A percentile compares a stretch with the other conserved stretches of the same genome.
Evolutionary conservation across 2,888 invertebrate genomes (phyloP).

Genomic region (Campoplex nolae): DNA sequence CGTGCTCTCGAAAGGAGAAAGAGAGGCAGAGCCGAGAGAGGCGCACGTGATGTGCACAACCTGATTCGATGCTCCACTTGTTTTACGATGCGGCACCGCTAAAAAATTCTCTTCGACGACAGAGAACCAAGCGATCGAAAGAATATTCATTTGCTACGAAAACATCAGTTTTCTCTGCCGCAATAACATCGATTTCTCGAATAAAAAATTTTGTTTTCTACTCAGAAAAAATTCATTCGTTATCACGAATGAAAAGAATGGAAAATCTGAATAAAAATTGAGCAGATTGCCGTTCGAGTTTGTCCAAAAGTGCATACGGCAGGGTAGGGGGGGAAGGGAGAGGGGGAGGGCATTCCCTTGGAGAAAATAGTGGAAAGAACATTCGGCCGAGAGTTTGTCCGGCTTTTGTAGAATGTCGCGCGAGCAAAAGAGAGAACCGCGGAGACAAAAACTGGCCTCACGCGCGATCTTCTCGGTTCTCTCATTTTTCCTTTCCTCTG

Average conservation of each 20-base stretch:
- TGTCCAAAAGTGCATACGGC: constrained; percentile 10
- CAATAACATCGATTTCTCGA: neutral
- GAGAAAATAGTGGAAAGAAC: constrained; percentile 16
- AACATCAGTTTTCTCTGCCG: neutral
- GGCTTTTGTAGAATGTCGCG: constrained; percentile 26
- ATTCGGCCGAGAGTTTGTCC: constrained; percentile 20
- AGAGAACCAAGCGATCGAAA: constrained; percentile 2
- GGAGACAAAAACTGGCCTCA: constrained; percentile 48
- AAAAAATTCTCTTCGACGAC: constrained; percentile 50
- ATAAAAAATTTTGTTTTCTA: neutral
- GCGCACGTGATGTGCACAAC: constrained; percentile 59
- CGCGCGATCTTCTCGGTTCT: constrained; percentile 20
- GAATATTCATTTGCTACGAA: constrained; percentile 22
- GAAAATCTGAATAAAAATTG: neutral
- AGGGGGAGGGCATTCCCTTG: neutral
- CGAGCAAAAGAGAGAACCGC: constrained; percentile 19
- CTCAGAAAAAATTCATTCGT: too few species aligned
- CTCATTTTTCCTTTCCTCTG: neutral
- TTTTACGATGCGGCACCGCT: constrained; percentile 67
- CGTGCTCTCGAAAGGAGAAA: constrained; percentile 35
- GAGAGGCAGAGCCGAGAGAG: constrained; percentile 10
- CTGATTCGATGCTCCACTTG: constrained; percentile 72
- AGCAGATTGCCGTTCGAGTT: neutral
- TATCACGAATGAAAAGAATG: neutral
- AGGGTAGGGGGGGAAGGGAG: too few species aligned